phyloP scores from a whole-genome alignment of 2,888 invertebrate species.

The Pyrocoelia pectoralis region DNA sequence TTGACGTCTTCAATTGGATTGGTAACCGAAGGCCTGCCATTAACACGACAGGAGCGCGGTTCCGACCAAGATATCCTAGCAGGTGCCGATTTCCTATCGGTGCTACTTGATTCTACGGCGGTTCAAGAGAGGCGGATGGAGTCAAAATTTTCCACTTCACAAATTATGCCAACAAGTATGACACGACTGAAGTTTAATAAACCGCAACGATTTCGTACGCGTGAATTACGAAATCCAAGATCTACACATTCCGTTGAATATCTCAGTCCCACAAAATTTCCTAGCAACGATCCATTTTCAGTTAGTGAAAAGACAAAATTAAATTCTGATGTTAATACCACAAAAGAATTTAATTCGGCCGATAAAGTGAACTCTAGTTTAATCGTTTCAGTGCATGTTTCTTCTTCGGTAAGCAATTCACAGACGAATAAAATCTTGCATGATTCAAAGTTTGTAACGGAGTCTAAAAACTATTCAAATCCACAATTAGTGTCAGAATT shows the following conservation, averaged over 20 bases:
- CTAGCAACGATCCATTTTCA: background rate
- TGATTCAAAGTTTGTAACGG: conserved; percentile 19
- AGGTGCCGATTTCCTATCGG: conserved; percentile 61
- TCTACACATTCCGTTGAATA: conserved; percentile 20
- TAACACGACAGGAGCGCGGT: conserved; percentile 54
- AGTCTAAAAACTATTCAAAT: background rate
- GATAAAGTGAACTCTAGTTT: conserved; percentile 24
- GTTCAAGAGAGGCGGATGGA: conserved; percentile 39
- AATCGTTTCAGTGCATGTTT: conserved; percentile 63
- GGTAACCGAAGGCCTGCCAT: conserved; percentile 57
- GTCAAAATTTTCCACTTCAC: conserved; percentile 34
- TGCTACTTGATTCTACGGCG: conserved; percentile 55
- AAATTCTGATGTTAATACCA: conserved; percentile 5
- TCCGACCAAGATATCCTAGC: conserved; percentile 59
- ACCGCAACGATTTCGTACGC: background rate
- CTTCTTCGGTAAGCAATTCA: conserved; percentile 58
- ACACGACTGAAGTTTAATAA: conserved; percentile 8
- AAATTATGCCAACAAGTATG: conserved; percentile 30
- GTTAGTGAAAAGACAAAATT: conserved; percentile 21
- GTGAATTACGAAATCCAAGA: conserved; percentile 26
- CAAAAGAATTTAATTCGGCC: conserved; percentile 23
- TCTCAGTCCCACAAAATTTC: background rate
- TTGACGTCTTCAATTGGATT: conserved; percentile 51
- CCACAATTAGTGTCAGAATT: background rate
- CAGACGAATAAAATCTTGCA: conserved; percentile 41